These are phyloP conservation scores for Carterocephalus palaemon DNA, from an alignment of 2,888 invertebrate species.

Conservation along the genomic window DNA sequence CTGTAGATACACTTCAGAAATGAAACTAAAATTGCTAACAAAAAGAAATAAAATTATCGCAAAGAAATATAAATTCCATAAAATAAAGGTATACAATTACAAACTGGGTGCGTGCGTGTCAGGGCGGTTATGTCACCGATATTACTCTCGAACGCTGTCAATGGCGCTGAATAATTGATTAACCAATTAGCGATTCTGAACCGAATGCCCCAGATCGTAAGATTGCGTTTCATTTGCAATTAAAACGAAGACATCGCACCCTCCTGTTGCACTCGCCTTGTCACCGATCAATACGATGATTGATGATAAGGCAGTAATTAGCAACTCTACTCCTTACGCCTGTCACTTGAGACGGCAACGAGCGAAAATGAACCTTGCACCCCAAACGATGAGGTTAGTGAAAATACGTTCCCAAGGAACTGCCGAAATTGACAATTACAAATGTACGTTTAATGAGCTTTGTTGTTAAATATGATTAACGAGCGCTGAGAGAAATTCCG, in stretches of 20 bases:
- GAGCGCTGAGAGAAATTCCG: slow-evolving; percentile 46
- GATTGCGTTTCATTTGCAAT: slow-evolving; percentile 26
- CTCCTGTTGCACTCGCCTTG: slow-evolving; percentile 27
- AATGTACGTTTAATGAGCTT: slow-evolving; percentile 70
- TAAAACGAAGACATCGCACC: slow-evolving; percentile 26
- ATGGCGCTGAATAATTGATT: slow-evolving; percentile 26
- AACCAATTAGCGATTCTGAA: slow-evolving; percentile 24
- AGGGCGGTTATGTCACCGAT: slow-evolving; percentile 24
- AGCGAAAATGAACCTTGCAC: too few relatives aligned
- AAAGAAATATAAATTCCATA: slow-evolving; percentile 4
- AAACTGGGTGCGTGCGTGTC: slow-evolving; percentile 18
- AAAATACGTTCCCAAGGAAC: slow-evolving; percentile 35
- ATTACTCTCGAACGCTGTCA: slow-evolving; percentile 22
- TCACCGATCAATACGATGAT: slow-evolving; percentile 46
- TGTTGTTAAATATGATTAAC: slow-evolving; percentile 69
- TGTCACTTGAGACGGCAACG: too few relatives aligned
- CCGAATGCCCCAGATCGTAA: slow-evolving; percentile 22
- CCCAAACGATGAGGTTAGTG: too few relatives aligned
- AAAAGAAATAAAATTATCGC: not conserved
- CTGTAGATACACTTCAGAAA: too few relatives aligned
- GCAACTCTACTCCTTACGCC: slow-evolving; percentile 36
- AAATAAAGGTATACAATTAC: slow-evolving; percentile 7
- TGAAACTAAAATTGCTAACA: too few relatives aligned
- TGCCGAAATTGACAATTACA: slow-evolving; percentile 69
- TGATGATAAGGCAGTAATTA: slow-evolving; percentile 67